A percentile compares a stretch with the other conserved stretches of the same genome.
Evolutionary conservation across 2,113 vertebrate species (phyloP).

Genomic region (Indri indri): DNA sequence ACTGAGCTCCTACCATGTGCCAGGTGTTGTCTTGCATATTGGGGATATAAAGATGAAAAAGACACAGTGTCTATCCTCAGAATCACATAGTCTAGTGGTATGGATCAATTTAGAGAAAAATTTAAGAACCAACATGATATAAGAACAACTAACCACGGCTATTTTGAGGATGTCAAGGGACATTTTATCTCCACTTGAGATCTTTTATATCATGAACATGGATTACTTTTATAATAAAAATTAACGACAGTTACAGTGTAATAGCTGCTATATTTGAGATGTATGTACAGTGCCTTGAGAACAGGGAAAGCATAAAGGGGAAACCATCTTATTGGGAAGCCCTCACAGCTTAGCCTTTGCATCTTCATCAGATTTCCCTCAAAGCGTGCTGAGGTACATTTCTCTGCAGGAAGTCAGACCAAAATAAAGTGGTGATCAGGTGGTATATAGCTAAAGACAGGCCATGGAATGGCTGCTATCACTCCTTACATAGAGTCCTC

Average conservation of each 20-base stretch:
- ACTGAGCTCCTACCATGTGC: background rate
- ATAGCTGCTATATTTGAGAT: background rate
- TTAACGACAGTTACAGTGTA: background rate
- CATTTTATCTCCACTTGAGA: background rate
- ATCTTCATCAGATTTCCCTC: background rate
- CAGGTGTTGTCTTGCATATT: background rate
- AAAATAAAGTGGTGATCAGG: background rate
- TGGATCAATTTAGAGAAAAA: background rate
- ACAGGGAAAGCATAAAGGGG: background rate
- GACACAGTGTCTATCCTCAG: background rate
- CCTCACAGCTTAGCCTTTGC: background rate
- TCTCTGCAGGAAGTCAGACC: background rate
- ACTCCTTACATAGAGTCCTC: background rate
- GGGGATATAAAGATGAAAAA: background rate
- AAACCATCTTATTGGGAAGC: background rate
- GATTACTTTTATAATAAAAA: slow-evolving; percentile 16
- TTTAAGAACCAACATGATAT: background rate
- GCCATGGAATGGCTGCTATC: background rate
- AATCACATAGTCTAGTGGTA: background rate
- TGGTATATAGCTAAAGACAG: background rate
- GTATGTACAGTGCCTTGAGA: background rate
- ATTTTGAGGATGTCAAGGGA: background rate
- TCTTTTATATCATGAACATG: background rate
- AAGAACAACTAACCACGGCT: background rate
- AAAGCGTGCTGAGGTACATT: background rate